Percentiles rank a stretch among this genome's conserved stretches.
Evolutionary conservation across 2,113 vertebrate genomes (phyloP).

Genomic region (Vicugna pacos): DNA sequence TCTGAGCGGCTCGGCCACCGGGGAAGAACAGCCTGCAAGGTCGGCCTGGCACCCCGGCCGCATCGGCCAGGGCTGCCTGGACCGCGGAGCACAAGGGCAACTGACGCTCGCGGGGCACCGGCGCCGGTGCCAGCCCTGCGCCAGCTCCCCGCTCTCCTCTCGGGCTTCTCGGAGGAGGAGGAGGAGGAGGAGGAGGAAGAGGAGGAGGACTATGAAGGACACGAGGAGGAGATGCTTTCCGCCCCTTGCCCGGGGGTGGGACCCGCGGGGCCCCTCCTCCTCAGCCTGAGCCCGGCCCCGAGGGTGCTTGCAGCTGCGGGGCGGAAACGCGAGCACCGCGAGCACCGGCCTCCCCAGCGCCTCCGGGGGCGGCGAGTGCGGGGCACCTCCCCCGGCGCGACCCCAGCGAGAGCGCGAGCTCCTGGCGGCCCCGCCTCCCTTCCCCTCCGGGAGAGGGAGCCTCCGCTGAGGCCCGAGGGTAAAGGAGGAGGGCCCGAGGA

Average conservation of each 20-base stretch:
- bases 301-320: accelerated
- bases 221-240: neutral
- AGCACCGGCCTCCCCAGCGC: accelerated
- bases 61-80: no score
- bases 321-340: accelerated
- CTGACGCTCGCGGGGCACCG: accelerated
- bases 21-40: neutral
- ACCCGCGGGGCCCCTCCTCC: no score
- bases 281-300: neutral
- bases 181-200: neutral
- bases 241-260: no score
- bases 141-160: no score
- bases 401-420: accelerated
- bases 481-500: no score
- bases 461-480: no score
- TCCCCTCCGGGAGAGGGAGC: no score
- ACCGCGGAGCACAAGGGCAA: accelerated
- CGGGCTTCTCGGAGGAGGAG: no score
- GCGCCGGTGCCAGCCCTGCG: no score
- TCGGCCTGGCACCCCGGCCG: accelerated
- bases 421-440: accelerated
- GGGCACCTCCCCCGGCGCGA: accelerated
- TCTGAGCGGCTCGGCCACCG: accelerated
- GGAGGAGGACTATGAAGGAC: neutral
- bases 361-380: accelerated